Evolutionary conservation across 2,797 vertebrate species (phyloP).

Genomic region (Artibeus jamaicensis): DNA sequence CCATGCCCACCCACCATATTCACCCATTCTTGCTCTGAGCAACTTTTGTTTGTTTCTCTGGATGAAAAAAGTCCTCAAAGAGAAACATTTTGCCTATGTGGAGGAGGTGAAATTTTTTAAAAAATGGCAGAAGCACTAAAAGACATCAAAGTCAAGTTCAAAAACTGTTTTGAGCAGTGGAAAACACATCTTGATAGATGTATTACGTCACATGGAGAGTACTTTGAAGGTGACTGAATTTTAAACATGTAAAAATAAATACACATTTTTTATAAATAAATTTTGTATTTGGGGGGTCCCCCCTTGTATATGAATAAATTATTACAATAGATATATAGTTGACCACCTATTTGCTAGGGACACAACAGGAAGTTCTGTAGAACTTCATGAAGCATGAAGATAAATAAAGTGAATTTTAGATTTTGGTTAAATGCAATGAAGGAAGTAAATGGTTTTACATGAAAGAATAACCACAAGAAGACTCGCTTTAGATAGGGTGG

Average conservation of each 20-base stretch:
- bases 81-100: not conserved
- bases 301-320: not conserved
- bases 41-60: not conserved
- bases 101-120: not conserved
- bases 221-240: not conserved
- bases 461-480: not conserved
- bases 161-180: not conserved
- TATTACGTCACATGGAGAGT: not conserved
- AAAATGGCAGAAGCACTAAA: not conserved
- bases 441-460: not conserved
- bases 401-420: constrained; percentile 28
- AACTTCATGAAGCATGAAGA: not conserved
- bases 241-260: not conserved
- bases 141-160: not conserved
- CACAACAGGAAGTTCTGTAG: not conserved
- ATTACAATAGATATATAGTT: not conserved
- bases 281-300: not conserved
- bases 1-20: not conserved
- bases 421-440: not conserved
- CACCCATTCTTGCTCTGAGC: not conserved
- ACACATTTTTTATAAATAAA: not conserved
- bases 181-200: not conserved
- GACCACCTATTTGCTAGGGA: not conserved
- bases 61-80: not conserved
- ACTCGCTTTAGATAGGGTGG: not conserved